Percentiles rank a stretch among this genome's conserved stretches.
These are phyloP conservation scores for Drosophila melanosoma DNA, from an alignment of 2,888 invertebrate species.

Conservation along the genomic window DNA sequence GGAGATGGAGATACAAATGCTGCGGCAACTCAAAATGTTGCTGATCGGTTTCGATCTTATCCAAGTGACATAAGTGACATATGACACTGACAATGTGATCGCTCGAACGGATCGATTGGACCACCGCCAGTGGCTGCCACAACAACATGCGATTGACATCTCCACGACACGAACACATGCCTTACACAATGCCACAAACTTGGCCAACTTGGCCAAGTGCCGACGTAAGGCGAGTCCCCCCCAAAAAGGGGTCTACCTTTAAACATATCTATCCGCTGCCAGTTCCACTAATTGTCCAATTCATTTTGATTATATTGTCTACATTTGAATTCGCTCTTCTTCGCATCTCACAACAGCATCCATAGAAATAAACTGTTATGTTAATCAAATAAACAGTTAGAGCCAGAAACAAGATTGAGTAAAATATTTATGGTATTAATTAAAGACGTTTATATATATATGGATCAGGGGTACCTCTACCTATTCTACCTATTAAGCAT, in stretches of 20 bases:
- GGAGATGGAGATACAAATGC: constrained; percentile 5
- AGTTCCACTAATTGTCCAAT: not conserved
- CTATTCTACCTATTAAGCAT: too few relatives aligned
- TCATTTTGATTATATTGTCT: not conserved
- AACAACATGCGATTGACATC: constrained; percentile 26
- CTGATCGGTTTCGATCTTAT: constrained; percentile 44
- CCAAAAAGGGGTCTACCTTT: not conserved
- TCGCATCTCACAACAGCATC: too few relatives aligned
- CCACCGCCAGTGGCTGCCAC: constrained; percentile 50
- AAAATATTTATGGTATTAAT: not conserved
- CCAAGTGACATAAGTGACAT: constrained; percentile 43
- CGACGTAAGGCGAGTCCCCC: constrained; percentile 11
- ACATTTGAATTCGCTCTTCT: not conserved
- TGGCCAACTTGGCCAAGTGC: constrained; percentile 35
- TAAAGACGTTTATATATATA: not conserved
- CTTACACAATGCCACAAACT: constrained; percentile 20
- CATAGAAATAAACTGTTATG: not conserved
- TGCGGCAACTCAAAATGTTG: constrained; percentile 11
- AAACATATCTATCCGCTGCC: not conserved
- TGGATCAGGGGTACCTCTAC: not conserved
- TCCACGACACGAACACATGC: constrained; percentile 27
- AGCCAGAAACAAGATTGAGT: not conserved
- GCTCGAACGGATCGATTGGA: constrained; percentile 43
- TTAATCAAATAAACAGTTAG: not conserved
- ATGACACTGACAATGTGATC: constrained; percentile 52